These are phyloP conservation scores for Vespertilio murinus DNA, from an alignment of 2,797 vertebrate species.

Conservation along the genomic window DNA sequence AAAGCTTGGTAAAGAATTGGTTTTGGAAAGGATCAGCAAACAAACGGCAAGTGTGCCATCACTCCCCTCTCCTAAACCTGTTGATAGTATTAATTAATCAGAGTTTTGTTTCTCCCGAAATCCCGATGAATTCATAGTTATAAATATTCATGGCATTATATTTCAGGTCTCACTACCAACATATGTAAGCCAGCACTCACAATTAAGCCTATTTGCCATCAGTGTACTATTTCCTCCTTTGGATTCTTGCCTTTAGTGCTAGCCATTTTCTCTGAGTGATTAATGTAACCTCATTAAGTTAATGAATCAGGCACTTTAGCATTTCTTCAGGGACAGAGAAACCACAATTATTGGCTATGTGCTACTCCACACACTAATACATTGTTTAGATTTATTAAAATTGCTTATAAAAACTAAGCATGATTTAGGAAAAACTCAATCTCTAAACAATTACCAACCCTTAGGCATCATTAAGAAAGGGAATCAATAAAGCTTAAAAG, in stretches of 20 bases:
- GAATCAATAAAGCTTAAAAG: neutral
- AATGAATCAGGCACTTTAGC: neutral
- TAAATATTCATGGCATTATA: neutral
- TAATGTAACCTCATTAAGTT: conserved; percentile 19
- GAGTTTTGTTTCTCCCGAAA: neutral
- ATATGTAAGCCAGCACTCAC: neutral
- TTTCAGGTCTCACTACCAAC: neutral
- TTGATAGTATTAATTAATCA: neutral
- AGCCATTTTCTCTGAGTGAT: neutral
- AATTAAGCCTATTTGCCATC: neutral
- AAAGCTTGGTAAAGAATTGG: neutral
- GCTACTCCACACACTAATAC: neutral
- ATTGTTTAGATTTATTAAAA: neutral
- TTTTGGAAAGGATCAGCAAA: neutral
- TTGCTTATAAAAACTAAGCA: neutral
- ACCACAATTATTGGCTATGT: neutral
- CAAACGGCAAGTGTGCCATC: neutral
- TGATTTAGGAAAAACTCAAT: neutral
- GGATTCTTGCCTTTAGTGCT: neutral
- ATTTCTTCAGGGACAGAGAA: neutral
- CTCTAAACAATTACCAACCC: neutral
- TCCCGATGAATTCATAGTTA: neutral
- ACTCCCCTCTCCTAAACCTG: neutral
- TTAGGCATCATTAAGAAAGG: neutral
- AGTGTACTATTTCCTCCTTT: neutral